phyloP scores from a whole-genome alignment of 1,140 invertebrate genomes.

The Pseudomyrmex cubaensis region DNA sequence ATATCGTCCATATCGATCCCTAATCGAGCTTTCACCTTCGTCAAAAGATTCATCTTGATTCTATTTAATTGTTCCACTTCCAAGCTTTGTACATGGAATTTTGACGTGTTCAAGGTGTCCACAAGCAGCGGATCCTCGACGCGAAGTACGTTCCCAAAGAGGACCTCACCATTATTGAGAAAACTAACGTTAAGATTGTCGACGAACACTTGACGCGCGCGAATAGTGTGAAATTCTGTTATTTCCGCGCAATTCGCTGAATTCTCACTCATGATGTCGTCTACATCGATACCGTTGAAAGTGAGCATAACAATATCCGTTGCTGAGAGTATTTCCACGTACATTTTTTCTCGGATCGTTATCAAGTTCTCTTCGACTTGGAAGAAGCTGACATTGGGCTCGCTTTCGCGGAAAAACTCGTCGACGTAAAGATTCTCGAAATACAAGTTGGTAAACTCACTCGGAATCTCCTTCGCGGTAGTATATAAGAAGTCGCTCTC shows the following conservation, averaged over 20 bases:
- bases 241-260: slow-evolving; percentile 8
- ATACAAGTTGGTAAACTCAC: slow-evolving; percentile 58
- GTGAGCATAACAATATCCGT: slow-evolving; percentile 56
- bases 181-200: slow-evolving; percentile 53
- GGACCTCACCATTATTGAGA: slow-evolving; percentile 56
- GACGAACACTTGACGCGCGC: slow-evolving; percentile 42
- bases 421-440: slow-evolving; percentile 69
- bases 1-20: slow-evolving; percentile 17
- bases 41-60: slow-evolving; percentile 23
- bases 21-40: background rate
- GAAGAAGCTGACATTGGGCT: slow-evolving; percentile 28
- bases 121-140: slow-evolving; percentile 12
- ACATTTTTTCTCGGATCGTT: slow-evolving; percentile 53
- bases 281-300: slow-evolving; percentile 70
- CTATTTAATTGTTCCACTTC: slow-evolving; percentile 47
- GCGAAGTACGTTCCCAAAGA: slow-evolving; percentile 34
- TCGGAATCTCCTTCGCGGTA: slow-evolving; percentile 49
- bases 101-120: slow-evolving; percentile 33
- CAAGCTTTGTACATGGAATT: slow-evolving; percentile 62
- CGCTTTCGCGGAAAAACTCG: slow-evolving; percentile 30
- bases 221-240: slow-evolving; percentile 25
- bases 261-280: slow-evolving; percentile 59
- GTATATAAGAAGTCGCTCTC: slow-evolving; percentile 75
- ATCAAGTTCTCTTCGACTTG: slow-evolving; percentile 39
- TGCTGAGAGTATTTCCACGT: slow-evolving; percentile 59